Percentiles rank a stretch among this genome's conserved stretches.
Evolutionary conservation across 2,113 vertebrate genomes (phyloP).

Genomic region (Microcebus lehilahytsara): DNA sequence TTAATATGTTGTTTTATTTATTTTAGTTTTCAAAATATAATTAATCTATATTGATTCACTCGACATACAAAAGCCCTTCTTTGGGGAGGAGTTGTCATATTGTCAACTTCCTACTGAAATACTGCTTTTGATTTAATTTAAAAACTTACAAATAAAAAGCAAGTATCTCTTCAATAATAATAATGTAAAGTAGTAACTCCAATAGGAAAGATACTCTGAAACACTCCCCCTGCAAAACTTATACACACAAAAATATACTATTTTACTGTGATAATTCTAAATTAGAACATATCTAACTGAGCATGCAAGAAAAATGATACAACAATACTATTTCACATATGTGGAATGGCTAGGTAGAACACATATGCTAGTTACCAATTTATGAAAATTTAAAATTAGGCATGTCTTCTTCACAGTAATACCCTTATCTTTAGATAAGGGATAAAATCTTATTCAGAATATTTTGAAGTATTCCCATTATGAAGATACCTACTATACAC

Average conservation of each 20-base stretch:
- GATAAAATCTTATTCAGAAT: background rate
- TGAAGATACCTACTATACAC: background rate
- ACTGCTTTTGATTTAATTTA: background rate
- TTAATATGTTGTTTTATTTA: conserved; percentile 29
- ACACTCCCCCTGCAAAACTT: background rate
- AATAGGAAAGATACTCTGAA: conserved; percentile 2
- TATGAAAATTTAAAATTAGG: background rate
- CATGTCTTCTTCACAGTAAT: background rate
- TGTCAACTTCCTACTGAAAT: background rate
- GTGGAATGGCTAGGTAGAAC: background rate
- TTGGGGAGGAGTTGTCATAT: background rate
- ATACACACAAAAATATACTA: background rate
- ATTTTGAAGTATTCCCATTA: background rate
- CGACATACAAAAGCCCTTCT: background rate
- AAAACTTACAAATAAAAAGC: background rate
- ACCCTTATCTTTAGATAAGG: background rate
- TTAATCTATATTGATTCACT: conserved; percentile 50
- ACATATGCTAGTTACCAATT: background rate
- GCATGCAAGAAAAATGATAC: background rate
- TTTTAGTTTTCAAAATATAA: conserved; percentile 68
- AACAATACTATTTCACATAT: background rate
- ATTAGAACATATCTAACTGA: background rate
- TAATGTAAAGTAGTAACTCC: background rate
- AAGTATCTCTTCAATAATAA: conserved; percentile 17
- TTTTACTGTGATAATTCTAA: background rate